Evolutionary conservation across 2,888 invertebrate species (phyloP), one percentile per base, ranked within the genome.

Genomic region (Polydrusus pterygomalis): DNA sequence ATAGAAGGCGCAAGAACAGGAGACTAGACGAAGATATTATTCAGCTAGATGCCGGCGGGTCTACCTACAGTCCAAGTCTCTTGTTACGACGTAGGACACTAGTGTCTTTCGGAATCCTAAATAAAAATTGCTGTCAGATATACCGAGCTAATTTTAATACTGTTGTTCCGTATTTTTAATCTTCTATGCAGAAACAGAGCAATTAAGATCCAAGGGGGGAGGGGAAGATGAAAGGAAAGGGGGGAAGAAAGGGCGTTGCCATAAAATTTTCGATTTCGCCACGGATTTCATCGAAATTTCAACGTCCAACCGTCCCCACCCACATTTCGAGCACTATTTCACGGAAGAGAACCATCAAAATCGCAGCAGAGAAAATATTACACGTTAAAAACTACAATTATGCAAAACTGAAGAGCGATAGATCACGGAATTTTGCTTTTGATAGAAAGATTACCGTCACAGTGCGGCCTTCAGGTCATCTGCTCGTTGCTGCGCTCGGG

Each of bases 401-500:
- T 72, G 76, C 79, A 82, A 72, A 72, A 71, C 63, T 49, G 64
- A 45, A 54, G 58, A 83, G 83, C 84, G 82, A 84, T 85, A 85
- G 84, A 85, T 84, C 85, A 85, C 84, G 82, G 79, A 83, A 79
- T 83, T 83, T 81, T 78, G 58, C 81, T 84, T 85, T 85, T 85
- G 85, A 85, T 85, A 84, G 85, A 84, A 85, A 85, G 84, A 85
- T 85, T 85, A 85, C 83, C 71, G 71, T 71, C 71, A 54, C 71
- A 45, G 71, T 80, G 79, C 71, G 74, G 79, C 69, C 64, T 78
- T 70, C 69, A 68, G 70, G 77, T 76, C 80, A 79, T 68, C 56
- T 45, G 69, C 69, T 69, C 69, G 69, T 69, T 60, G 58, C 45
- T 56, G 38, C 25, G 74, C 74, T 60, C 62, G 62, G 68, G 58